Evolutionary conservation across 2,888 invertebrate species (phyloP).

Genomic region (Agrochola lychnidis): DNA sequence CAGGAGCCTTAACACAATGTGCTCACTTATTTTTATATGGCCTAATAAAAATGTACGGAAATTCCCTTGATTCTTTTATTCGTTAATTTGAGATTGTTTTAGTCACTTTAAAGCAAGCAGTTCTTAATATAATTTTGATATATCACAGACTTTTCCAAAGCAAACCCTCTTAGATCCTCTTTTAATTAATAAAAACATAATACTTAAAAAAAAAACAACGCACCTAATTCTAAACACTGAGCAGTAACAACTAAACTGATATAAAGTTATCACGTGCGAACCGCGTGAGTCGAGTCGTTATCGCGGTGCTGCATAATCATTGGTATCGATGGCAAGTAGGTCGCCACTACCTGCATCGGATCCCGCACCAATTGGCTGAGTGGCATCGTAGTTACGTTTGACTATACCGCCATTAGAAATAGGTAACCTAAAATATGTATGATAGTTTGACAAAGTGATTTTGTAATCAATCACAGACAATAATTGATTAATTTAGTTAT

Average conservation of each 20-base stretch:
- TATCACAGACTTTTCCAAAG: too few relatives aligned
- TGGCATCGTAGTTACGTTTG: constrained; percentile 31
- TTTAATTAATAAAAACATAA: too few relatives aligned
- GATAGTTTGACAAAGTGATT: not conserved
- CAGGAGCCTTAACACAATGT: too few relatives aligned
- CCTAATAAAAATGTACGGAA: not conserved
- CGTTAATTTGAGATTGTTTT: too few relatives aligned
- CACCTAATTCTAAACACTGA: not conserved
- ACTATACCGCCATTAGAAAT: constrained; percentile 27
- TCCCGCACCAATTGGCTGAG: constrained; percentile 43
- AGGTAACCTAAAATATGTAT: not conserved
- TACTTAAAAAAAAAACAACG: too few relatives aligned
- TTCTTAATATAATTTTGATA: too few relatives aligned
- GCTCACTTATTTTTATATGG: too few relatives aligned
- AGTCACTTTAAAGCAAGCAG: too few relatives aligned
- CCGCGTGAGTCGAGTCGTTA: constrained; percentile 42
- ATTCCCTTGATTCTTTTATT: not conserved
- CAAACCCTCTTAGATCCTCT: too few relatives aligned
- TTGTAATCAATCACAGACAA: not conserved
- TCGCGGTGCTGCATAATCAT: constrained; percentile 19
- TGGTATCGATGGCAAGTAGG: constrained; percentile 49
- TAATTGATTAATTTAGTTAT: constrained; percentile 1
- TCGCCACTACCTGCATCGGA: constrained; percentile 60
- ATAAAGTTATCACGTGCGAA: constrained; percentile 33
- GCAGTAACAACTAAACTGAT: not conserved